Percentiles rank a stretch among this genome's conserved stretches.
Conservation (phyloP, 2,888 invertebrate species). For the Drosophila subquinaria region DNA sequence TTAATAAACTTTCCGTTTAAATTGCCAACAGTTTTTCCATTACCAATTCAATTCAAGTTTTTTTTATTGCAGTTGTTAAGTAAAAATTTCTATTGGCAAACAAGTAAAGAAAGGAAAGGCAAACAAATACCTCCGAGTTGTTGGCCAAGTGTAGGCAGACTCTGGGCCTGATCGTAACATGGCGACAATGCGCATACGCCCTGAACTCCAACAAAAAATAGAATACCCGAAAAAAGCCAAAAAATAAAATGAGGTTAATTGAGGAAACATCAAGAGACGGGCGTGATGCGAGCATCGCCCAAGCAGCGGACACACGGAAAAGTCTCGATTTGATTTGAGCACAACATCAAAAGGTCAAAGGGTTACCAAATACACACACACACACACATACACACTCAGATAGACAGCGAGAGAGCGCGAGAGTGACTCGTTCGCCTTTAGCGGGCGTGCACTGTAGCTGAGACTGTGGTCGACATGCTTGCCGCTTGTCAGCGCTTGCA, state of each 20-base stretch:
- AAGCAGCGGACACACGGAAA: constrained; percentile 66
- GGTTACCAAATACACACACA: constrained; percentile 49
- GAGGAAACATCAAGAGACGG: constrained; percentile 77
- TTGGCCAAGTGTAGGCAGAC: constrained; percentile 18
- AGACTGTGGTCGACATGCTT: constrained; percentile 52
- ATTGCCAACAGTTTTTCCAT: constrained; percentile 18
- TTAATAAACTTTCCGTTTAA: constrained; percentile 34
- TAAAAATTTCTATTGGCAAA: constrained; percentile 41
- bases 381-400: background rate
- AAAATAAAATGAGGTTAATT: constrained; percentile 72
- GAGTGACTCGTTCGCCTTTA: constrained; percentile 38
- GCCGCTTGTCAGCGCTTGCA: constrained; percentile 70
- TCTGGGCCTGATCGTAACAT: constrained; percentile 19
- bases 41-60: constrained; percentile 51
- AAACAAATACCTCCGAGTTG: constrained; percentile 14
- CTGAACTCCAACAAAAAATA: constrained; percentile 26
- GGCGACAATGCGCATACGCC: constrained; percentile 80
- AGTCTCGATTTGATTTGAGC: constrained; percentile 77
- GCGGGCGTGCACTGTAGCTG: constrained; percentile 57
- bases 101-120: constrained; percentile 38
- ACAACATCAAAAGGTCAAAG: constrained; percentile 73
- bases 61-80: constrained; percentile 10
- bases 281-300: constrained; percentile 82
- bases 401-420: background rate
- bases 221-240: constrained; percentile 1